Conservation (phyloP, 2,888 invertebrate species). For the Nymphalis polychloros region DNA sequence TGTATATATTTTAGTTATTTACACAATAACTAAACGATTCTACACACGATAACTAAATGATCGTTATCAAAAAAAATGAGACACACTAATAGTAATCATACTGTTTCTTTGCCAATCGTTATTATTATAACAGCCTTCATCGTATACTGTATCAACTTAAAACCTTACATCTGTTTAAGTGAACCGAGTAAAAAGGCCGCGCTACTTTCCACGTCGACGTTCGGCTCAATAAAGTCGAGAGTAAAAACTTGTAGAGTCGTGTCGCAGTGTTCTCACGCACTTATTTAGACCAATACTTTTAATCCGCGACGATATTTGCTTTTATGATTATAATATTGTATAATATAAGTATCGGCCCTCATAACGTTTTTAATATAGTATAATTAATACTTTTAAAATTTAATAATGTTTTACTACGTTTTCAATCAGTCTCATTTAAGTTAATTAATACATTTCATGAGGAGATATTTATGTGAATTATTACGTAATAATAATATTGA, state of each 20-base stretch:
- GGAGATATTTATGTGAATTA: background rate
- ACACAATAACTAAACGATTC: too few species aligned
- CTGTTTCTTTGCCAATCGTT: background rate
- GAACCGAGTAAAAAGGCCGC: constrained; percentile 32
- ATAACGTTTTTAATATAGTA: background rate
- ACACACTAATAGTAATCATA: too few species aligned
- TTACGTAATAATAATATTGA: background rate
- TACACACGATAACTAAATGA: too few species aligned
- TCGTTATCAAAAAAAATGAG: too few species aligned
- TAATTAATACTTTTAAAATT: too few species aligned
- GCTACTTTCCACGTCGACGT: constrained; percentile 34
- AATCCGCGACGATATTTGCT: background rate
- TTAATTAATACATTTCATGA: too few species aligned
- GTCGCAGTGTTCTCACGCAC: constrained; percentile 33
- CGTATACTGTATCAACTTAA: constrained; percentile 2
- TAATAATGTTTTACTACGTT: too few species aligned
- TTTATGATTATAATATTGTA: background rate
- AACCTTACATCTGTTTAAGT: constrained; percentile 24
- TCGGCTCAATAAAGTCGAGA: constrained; percentile 24
- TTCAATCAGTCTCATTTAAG: too few species aligned
- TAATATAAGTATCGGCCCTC: background rate
- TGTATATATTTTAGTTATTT: too few species aligned
- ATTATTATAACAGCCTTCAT: background rate
- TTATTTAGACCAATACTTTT: constrained; percentile 23
- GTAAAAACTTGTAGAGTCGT: constrained; percentile 32